These are phyloP conservation scores for Megaustenia siamemsis DNA, from an alignment of 2,888 invertebrate genomes.

Conservation along the genomic window DNA sequence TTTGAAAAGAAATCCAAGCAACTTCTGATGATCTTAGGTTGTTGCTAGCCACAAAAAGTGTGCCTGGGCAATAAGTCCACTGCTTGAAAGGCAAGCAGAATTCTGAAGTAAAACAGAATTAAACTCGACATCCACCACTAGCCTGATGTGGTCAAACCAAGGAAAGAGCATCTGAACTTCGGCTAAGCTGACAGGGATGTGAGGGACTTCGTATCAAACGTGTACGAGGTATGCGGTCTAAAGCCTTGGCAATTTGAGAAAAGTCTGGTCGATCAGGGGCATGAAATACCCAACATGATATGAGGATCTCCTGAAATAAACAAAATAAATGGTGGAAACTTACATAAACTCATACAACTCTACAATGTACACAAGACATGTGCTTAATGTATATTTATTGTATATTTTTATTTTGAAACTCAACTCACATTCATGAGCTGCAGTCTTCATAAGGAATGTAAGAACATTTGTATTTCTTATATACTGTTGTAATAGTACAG, in stretches of 20 bases:
- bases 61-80: neutral
- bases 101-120: neutral
- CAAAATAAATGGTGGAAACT: too few species aligned
- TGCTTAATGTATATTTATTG: too few species aligned
- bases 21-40: neutral
- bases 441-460: too few species aligned
- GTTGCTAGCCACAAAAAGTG: neutral
- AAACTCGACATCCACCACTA: neutral
- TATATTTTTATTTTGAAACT: too few species aligned
- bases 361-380: too few species aligned
- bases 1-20: neutral
- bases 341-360: too few species aligned
- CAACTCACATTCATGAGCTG: too few species aligned
- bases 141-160: conserved; percentile 45
- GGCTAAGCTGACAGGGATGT: conserved; percentile 96
- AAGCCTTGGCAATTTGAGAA: conserved; percentile 87
- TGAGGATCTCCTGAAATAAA: conserved; percentile 91
- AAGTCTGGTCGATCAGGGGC: conserved; percentile 94
- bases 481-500: too few species aligned
- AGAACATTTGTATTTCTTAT: too few species aligned
- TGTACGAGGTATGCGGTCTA: conserved; percentile 93
- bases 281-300: conserved; percentile 95
- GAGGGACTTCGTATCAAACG: conserved; percentile 98
- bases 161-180: conserved; percentile 88
- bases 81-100: neutral